Percentiles rank a stretch among this genome's conserved stretches.
phyloP scores from a whole-genome alignment of 2,888 invertebrate species.

The Drosophila merina region DNA sequence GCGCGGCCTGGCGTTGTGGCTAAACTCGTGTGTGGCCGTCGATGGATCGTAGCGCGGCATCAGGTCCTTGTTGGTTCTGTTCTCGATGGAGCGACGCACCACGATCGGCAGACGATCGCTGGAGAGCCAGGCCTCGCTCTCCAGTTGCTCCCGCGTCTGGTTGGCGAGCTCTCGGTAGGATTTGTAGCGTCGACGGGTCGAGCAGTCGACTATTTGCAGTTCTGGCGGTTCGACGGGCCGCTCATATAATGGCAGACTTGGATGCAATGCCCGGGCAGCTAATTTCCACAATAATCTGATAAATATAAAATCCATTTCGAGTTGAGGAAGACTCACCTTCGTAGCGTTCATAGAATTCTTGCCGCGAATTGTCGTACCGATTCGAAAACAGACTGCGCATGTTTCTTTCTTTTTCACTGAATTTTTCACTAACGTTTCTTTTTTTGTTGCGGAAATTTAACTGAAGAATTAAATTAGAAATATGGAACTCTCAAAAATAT shows the following conservation, averaged over 20 bases:
- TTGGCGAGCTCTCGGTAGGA: not conserved
- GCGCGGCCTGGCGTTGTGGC: constrained; percentile 11
- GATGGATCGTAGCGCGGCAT: constrained; percentile 21
- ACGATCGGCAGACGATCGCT: constrained; percentile 17
- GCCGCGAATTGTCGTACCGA: constrained; percentile 26
- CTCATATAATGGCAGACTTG: constrained; percentile 16
- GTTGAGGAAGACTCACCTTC: constrained; percentile 20
- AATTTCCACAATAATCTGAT: too few species aligned
- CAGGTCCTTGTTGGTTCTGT: not conserved
- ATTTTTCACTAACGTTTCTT: not conserved
- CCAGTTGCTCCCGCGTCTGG: constrained; percentile 6
- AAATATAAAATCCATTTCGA: too few species aligned
- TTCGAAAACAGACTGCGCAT: constrained; percentile 39
- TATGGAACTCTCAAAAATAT: not conserved
- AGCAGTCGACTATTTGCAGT: not conserved
- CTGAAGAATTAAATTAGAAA: not conserved
- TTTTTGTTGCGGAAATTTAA: not conserved
- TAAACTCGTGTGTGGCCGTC: constrained; percentile 25
- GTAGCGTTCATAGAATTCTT: constrained; percentile 30
- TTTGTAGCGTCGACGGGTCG: not conserved
- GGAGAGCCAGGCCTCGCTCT: constrained; percentile 15
- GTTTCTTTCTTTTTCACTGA: not conserved
- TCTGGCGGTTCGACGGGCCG: constrained; percentile 17
- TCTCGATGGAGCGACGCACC: constrained; percentile 23
- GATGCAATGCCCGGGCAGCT: constrained; percentile 24